Base-by-base conservation (phyloP, 2,113 vertebrate genomes). In the Salvator merianae region DNA sequence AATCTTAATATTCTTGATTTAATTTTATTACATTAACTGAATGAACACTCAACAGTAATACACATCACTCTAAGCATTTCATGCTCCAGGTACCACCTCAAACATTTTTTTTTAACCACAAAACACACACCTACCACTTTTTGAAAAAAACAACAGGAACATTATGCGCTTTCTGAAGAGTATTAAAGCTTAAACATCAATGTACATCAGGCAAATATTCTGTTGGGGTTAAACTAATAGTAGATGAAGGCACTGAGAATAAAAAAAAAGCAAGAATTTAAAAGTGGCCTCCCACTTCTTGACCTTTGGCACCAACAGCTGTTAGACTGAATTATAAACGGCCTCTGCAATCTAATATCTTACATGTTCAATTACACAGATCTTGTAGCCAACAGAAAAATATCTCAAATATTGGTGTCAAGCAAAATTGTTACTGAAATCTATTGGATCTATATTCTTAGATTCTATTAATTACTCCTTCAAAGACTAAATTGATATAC, bases 271-370 rank as follows among this genome's bases (percentile, higher is more conserved):
- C 7, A 40, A 63, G 24, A n/a, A 28, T 78, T 63, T 65, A 30
- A 62, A 30, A 18, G 59, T 28, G 59, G 7, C 26, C 36, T 65
- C 13, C 32, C 36, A 65, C 34, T 28, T 36, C 59, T 78, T 40
- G 59, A 78, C 34, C 59, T 40, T 65, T 79, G 59, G 55, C 59
- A 78, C 59, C 59, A 79, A 79, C 59, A 79, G 77, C 77, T 79
- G 36, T 79, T 79, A 65, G 24, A 73, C 40, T 73, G 55, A 59
- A 59, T 59, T 18, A 59, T 20, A 59, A 59, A 59, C 55, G 16
- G 20, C 16, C 55, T 59, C 18, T 20, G 20, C 14, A 59, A 59
- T 4, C 13, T 59, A 59, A 59, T 4, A 20, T 59, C 55, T 59
- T 59, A 59, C 55, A 59, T 59, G 55, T 59, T 59, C 55, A 59